Evolutionary conservation across 2,113 vertebrate species (phyloP).

Genomic region (Ctenomys sociabilis): DNA sequence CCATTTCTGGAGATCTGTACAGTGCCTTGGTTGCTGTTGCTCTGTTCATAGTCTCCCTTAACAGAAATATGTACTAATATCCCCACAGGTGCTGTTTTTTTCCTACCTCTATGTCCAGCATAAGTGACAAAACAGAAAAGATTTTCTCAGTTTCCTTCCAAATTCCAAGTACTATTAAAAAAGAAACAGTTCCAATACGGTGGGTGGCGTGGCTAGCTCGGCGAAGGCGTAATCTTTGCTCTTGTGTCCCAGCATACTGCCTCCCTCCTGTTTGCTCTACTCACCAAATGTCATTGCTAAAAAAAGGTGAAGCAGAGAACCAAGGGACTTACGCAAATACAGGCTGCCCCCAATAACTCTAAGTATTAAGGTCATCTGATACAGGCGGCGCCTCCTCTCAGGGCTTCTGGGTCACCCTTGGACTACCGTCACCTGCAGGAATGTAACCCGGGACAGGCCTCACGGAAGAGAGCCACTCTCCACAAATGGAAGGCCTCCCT

Average conservation of each 20-base stretch:
- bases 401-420: neutral
- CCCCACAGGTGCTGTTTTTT: slow-evolving; percentile 46
- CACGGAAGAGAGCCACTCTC: neutral
- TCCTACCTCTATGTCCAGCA: slow-evolving; percentile 32
- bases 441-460: neutral
- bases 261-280: neutral
- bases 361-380: neutral
- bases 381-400: neutral
- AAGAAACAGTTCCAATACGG: slow-evolving; percentile 70
- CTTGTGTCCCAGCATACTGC: neutral
- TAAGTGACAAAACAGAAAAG: slow-evolving; percentile 80
- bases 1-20: neutral
- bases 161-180: slow-evolving; percentile 76
- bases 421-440: neutral
- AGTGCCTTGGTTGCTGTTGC: neutral
- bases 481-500: slow-evolving; percentile 1
- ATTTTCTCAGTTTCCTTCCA: slow-evolving; percentile 68
- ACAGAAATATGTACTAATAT: slow-evolving; percentile 64
- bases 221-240: slow-evolving; percentile 14
- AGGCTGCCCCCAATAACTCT: neutral
- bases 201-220: slow-evolving; percentile 36
- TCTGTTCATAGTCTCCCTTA: slow-evolving; percentile 36
- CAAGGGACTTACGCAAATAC: neutral
- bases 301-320: neutral
- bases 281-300: neutral